Percentiles rank a stretch among this genome's conserved stretches.
phyloP scores from a whole-genome alignment of 2,888 invertebrate species.

The Molorchus minor region DNA sequence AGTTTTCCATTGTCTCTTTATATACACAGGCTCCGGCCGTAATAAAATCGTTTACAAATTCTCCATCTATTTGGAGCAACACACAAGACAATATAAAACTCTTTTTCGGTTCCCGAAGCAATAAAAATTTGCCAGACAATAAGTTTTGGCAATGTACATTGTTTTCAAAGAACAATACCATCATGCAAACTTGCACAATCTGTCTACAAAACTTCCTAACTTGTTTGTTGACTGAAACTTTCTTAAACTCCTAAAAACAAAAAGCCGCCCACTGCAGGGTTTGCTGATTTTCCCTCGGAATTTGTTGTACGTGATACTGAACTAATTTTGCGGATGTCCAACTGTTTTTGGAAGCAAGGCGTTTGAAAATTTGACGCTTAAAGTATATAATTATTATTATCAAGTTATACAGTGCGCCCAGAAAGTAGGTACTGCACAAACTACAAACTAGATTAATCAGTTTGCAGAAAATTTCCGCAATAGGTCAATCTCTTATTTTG shows the following conservation, averaged over 20 bases:
- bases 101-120: conserved; percentile 39
- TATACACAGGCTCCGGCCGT: conserved; percentile 3
- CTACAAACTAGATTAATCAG: no score
- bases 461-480: no score
- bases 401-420: no score
- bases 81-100: conserved; percentile 40
- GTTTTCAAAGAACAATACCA: conserved; percentile 55
- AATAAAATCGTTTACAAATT: conserved; percentile 36
- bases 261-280: conserved; percentile 35
- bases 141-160: conserved; percentile 53
- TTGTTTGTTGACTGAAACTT: conserved; percentile 53
- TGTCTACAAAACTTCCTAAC: conserved; percentile 53
- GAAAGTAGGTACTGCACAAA: no score
- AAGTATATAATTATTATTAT: no score
- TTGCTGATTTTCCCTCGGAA: conserved; percentile 37
- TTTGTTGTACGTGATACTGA: conserved; percentile 26
- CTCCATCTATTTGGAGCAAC: conserved; percentile 27
- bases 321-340: conserved; percentile 5
- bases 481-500: no score
- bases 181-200: conserved; percentile 55
- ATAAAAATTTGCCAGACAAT: conserved; percentile 56
- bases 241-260: conserved; percentile 43
- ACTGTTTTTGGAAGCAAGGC: background rate
- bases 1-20: conserved; percentile 3
- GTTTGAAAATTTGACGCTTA: no score